Evolutionary conservation across 2,113 vertebrate species (phyloP), one percentile per base, ranked within the genome.

Genomic region (Corapipo altera): DNA sequence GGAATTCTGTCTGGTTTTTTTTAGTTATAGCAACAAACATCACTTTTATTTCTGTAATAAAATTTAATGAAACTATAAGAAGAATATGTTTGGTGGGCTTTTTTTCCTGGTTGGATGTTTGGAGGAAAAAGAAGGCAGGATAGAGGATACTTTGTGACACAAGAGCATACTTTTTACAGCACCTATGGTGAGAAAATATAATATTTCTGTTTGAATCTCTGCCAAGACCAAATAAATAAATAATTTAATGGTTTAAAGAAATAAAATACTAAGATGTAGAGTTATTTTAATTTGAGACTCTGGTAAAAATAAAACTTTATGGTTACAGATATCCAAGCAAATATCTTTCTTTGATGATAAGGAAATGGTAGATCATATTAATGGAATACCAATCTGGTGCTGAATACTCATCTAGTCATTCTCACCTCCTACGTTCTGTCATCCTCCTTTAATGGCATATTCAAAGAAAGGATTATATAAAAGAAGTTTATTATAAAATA

Each of bases 401-500:
- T 93, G 58, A 88, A 80, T 91, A 85, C 89, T 91, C 70, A 72
- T 95, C 86, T 91, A 93, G 70, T 91, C 94, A 93, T 76, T 97
- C 73, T 72, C 77, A 95, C 58, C 84, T 96, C 95, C 70, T 92
- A 97, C 96, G 4, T 95, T 87, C 87, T 97, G 90, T 78, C 52
- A 97, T 94, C 89, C 43, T 95, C 83, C 72, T 95, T 94, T 92
- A 96, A 96, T 95, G 76, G 59, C 51, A 91, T 67, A 91, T 95
- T 97, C 85, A 87, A 96, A 79, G 91, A 95, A 87, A 61, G 46
- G 21, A 95, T 95, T 97, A 91, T 90, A 51, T 96, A 97, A 96
- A 95, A 90, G 28, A 79, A 94, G 75, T 92, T 94, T 95, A 96
- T 95, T 91, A 95, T 96, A 96, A 97, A 97, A 93, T 94, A 96